Percentiles rank a stretch among this genome's conserved stretches.
Conservation (phyloP, 2,888 invertebrate species). For the Antitype chi region DNA sequence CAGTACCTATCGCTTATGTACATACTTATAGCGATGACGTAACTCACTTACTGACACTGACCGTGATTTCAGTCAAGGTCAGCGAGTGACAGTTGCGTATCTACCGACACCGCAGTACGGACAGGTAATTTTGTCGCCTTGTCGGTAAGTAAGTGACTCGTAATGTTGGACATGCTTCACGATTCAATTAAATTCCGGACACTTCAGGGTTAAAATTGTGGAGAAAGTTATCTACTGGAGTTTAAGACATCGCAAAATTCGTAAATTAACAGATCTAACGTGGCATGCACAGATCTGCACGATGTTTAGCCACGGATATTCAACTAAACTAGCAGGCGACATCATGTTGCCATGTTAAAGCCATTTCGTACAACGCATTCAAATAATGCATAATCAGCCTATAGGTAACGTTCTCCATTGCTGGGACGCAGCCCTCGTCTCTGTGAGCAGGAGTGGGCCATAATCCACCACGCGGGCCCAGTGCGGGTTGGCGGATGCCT, state of each 20-base stretch:
- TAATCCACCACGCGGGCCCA: too few relatives aligned
- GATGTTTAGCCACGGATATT: neutral
- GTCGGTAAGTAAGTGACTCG: neutral
- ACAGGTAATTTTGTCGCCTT: neutral
- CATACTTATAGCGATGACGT: slow-evolving; percentile 33
- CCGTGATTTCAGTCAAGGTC: slow-evolving; percentile 44
- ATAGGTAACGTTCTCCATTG: too few relatives aligned
- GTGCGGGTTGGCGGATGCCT: too few relatives aligned
- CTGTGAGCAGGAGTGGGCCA: too few relatives aligned
- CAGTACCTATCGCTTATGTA: neutral
- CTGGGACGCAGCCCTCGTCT: too few relatives aligned
- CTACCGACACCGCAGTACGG: neutral
- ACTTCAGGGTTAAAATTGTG: slow-evolving; percentile 4
- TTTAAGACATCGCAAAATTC: neutral
- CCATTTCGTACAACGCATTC: neutral
- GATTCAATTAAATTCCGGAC: slow-evolving; percentile 8
- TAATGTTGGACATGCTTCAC: slow-evolving; percentile 17
- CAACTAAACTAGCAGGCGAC: neutral
- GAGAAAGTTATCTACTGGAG: neutral
- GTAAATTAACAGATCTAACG: neutral
- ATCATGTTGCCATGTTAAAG: neutral
- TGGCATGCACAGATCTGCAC: neutral
- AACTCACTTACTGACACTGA: slow-evolving; percentile 33
- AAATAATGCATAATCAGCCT: too few relatives aligned
- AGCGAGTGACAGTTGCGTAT: slow-evolving; percentile 15